Conservation (phyloP, 2,797 vertebrate genomes). For the Myotis myotis region DNA sequence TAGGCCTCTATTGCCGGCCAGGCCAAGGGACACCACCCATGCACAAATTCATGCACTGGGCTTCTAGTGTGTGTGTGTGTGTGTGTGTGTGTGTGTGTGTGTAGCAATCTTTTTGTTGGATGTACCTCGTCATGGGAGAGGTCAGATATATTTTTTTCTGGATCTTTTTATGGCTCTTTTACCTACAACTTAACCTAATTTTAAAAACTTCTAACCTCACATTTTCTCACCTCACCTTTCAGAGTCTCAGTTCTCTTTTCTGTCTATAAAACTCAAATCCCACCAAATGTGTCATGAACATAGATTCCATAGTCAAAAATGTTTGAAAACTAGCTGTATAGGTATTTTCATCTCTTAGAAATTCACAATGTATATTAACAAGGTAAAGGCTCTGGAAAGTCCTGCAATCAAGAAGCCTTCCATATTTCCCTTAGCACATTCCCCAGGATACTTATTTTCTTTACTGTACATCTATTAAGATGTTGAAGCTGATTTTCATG, state of each 20-base stretch:
- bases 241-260: too few relatives aligned
- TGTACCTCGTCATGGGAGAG: neutral
- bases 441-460: neutral
- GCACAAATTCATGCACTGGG: too few relatives aligned
- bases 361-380: neutral
- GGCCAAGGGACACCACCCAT: too few relatives aligned
- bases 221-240: too few relatives aligned
- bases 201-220: neutral
- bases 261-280: neutral
- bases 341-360: neutral
- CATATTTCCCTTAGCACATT: neutral
- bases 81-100: too few relatives aligned
- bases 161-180: neutral
- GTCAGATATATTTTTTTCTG: neutral
- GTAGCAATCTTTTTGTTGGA: neutral
- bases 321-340: neutral
- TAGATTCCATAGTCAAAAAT: neutral
- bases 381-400: neutral
- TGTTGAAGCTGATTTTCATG: neutral
- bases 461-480: neutral
- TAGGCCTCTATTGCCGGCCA: too few relatives aligned
- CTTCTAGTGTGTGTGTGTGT: too few relatives aligned
- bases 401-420: neutral
- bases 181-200: neutral
- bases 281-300: neutral